Base-by-base conservation (phyloP, 2,888 invertebrate genomes). In the Anorthoa munda region DNA sequence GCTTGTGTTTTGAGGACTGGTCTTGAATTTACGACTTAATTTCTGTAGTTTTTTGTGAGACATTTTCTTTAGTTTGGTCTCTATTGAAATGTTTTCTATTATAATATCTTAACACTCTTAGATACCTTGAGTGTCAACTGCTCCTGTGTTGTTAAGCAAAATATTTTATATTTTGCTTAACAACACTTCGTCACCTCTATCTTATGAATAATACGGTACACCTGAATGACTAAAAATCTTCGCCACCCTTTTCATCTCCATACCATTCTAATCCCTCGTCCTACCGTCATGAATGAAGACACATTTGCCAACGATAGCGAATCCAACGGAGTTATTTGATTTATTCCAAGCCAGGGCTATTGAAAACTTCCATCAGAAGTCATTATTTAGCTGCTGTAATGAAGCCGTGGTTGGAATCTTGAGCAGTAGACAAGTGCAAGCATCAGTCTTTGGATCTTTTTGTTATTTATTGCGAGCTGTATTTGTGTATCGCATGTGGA, bases 221-320 rank as follows among this genome's bases (percentile, higher is more conserved):
- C 17, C 31, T 55, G 46, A 59, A 39, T 48, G 12, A 61, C 50
- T 23, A 13, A 68, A 84, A 81, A 67, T 66, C 23, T 68, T 70
- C 55, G 23, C 26, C 61, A 51, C 23, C 60, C 18, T 75, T 72
- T 77, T 75, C 89, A 83, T 88, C 95, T 95, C 95, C 83, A 94
- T 82, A 76, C 88, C 81, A 91, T 84, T 81, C 76, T 74, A 90
- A 89, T 92, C 82, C 89, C 73, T 81, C 84, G 79, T 85, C 87
- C 89, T 88, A 87, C 90, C 91, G 91, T 92, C 94, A 95, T 95
- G 96, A 95, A 95, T 95, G 95, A 94, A 95, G 95, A 94, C 94
- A 94, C 95, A 95, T 95, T 95, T 95, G 95, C 95, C 94, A 95
- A 91, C 93, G 93, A 95, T 94, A 93, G 93, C 90, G 91, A 90